A percentile compares a stretch with the other conserved stretches of the same genome.
These are phyloP conservation scores for Mesocentrotus franciscanus DNA, from an alignment of 53 echinoderm and acorn worm species.

Conservation along the genomic window DNA sequence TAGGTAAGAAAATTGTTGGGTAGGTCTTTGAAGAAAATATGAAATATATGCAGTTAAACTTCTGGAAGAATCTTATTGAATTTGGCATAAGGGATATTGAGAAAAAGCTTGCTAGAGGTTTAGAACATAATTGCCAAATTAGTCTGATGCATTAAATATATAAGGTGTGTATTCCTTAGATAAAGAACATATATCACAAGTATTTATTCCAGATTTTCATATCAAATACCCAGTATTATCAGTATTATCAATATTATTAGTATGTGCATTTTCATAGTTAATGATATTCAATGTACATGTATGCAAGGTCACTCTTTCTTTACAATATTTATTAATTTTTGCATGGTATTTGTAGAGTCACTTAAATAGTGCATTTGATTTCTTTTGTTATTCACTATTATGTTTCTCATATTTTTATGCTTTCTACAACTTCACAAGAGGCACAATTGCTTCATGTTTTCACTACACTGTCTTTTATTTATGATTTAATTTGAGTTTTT, in stretches of 20 bases:
- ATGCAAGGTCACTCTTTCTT: neutral
- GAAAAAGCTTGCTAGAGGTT: neutral
- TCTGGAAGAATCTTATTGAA: too few relatives aligned
- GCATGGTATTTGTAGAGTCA: neutral
- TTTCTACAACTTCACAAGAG: neutral
- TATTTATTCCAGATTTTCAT: neutral
- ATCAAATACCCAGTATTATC: neutral
- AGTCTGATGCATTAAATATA: neutral
- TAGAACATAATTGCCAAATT: neutral
- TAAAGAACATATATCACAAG: neutral
- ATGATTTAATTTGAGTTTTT: neutral
- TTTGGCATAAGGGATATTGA: too few relatives aligned
- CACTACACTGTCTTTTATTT: conserved; percentile 2
- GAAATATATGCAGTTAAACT: too few relatives aligned
- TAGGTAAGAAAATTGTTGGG: too few relatives aligned
- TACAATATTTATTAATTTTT: neutral
- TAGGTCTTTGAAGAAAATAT: too few relatives aligned
- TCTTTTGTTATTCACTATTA: neutral
- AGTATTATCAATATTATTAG: neutral
- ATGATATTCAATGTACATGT: too few relatives aligned
- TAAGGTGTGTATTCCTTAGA: neutral
- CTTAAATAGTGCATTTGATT: neutral
- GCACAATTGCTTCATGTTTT: neutral
- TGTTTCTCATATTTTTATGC: neutral
- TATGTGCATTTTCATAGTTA: neutral